Base-by-base conservation (phyloP, 2,113 vertebrate genomes). In the Odontesthes bonariensis region DNA sequence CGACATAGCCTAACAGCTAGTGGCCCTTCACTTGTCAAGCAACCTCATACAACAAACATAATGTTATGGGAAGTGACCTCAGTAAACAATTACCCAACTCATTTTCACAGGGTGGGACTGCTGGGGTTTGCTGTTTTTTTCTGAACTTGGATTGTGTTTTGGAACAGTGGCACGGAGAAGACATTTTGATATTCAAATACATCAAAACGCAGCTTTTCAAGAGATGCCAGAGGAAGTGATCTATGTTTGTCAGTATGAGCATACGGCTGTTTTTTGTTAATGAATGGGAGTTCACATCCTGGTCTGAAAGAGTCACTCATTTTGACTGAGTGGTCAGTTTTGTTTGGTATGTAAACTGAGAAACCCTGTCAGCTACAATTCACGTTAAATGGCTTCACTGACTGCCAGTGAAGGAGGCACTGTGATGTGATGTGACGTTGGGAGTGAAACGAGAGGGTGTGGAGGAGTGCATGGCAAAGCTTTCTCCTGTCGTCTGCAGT, bases 51-150 rank as follows among this genome's bases (percentile, higher is more conserved):
- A 73, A 78, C 46, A 35, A 60, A 60, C 46, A 67, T 53, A 47
- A 69, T 60, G 59, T 73, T 33, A 79, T 63, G 75, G 49, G 55
- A 81, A 68, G n/a, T 80, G 67, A 80, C 66, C 77, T 78, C 56
- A 80, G 53, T 86, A 85, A 79, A 89, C 76, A 86, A 74, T 81
- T 61, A 76, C 68, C 46, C 51, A 76, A 63, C 72, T 85, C 88
- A 76, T 84, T 84, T 76, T 84, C 77, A 82, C 32, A 62, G 86
- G 88, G 79, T n/a, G 88, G 75, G 68, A 63, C 59, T 16, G 59
- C 27, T 22, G n/a, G 66, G 27, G 31, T 66, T 68, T 76, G 59
- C 63, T 81, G 74, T 61, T 75, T 66, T 33, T 60, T 7, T 3
- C 52, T 1, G 27, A 27, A 65, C 33, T 40, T 17, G 66, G 74